phyloP scores from a whole-genome alignment of 2,113 vertebrate species.

The Crotalus helleri region DNA sequence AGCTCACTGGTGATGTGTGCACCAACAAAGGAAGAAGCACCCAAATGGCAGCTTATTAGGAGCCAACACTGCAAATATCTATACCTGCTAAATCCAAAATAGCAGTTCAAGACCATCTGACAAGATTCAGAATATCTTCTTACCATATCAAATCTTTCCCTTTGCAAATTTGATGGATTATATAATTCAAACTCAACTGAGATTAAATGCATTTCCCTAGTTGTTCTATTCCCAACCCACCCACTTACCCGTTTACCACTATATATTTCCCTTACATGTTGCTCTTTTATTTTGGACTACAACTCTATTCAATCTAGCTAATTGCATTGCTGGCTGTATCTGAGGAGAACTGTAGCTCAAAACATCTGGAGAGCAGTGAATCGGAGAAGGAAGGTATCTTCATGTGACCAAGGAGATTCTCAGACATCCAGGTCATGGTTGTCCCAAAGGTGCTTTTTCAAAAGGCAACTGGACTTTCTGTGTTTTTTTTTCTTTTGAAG shows the following conservation, averaged over 20 bases:
- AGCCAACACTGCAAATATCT: background rate
- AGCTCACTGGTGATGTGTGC: background rate
- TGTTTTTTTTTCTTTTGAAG: background rate
- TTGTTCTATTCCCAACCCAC: background rate
- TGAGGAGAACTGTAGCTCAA: background rate
- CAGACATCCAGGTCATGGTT: background rate
- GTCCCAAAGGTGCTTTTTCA: background rate
- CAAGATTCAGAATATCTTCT: background rate
- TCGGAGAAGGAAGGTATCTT: background rate
- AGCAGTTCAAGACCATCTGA: background rate
- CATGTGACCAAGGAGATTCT: background rate
- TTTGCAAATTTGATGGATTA: background rate
- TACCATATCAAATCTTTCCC: background rate
- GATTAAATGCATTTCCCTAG: background rate
- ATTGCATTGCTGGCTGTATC: background rate
- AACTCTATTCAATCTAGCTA: background rate
- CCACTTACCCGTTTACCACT: background rate
- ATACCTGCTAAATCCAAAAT: background rate
- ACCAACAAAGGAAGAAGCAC: background rate
- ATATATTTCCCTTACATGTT: background rate
- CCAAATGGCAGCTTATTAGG: background rate
- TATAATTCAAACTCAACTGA: background rate
- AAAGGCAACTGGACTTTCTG: background rate
- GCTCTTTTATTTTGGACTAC: background rate
- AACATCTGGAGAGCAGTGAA: background rate